Evolutionary conservation across 2,888 invertebrate genomes (phyloP).

Genomic region (Euplagia quadripunctaria): DNA sequence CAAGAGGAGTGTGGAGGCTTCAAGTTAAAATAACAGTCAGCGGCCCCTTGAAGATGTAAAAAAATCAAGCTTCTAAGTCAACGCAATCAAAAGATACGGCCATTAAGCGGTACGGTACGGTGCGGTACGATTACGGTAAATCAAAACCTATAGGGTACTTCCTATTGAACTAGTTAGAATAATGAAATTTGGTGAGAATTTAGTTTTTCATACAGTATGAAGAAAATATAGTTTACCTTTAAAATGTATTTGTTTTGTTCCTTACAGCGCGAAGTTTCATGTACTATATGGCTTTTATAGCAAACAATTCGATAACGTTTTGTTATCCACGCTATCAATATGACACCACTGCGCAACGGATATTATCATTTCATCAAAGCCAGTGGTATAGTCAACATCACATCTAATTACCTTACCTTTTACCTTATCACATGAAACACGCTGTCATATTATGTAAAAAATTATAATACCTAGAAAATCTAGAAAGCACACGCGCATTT

Average conservation of each 20-base stretch:
- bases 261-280: background rate
- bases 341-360: background rate
- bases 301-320: background rate
- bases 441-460: background rate
- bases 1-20: no score
- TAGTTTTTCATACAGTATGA: background rate
- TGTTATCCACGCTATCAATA: background rate
- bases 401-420: background rate
- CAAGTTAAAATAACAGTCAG: no score
- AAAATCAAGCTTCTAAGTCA: no score
- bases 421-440: background rate
- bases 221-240: background rate
- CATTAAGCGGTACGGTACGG: no score
- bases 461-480: background rate
- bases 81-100: no score
- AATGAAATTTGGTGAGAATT: no score
- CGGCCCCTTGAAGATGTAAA: no score
- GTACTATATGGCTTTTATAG: background rate
- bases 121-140: no score
- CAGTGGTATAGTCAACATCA: background rate
- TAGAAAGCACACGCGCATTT: background rate
- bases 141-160: no score
- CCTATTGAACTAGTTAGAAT: no score
- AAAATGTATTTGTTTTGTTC: background rate
- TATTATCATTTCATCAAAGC: slow-evolving; percentile 3